phyloP scores from a whole-genome alignment of 2,797 vertebrate genomes.

The Fistularia commersonii region DNA sequence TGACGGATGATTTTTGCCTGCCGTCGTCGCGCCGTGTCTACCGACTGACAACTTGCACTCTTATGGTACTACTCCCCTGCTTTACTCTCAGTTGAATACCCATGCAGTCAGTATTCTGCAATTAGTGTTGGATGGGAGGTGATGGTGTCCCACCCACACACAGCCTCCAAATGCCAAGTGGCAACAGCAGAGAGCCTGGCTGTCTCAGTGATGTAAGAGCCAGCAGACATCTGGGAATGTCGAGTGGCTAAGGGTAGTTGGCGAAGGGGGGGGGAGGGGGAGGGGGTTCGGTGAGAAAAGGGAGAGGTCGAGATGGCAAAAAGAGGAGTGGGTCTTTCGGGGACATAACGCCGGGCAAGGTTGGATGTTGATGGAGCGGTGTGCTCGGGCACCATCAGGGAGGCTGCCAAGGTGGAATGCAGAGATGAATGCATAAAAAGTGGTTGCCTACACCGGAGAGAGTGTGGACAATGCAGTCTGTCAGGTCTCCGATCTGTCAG shows the following conservation, averaged over 20 bases:
- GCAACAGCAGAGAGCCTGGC: conserved; percentile 43
- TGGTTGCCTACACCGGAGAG: conserved; percentile 16
- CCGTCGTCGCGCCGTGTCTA: background rate
- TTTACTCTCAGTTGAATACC: conserved; percentile 21
- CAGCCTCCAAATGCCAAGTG: conserved; percentile 57
- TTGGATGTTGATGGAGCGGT: conserved; percentile 26
- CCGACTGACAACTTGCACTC: background rate
- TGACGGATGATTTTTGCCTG: no score
- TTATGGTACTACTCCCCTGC: conserved; percentile 1
- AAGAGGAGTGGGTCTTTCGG: background rate
- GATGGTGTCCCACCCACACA: conserved; percentile 35
- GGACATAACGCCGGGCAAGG: conserved; percentile 23
- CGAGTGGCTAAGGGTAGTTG: conserved; percentile 22
- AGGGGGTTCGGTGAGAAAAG: background rate
- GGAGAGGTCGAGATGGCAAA: background rate
- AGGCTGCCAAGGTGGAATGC: conserved; percentile 8
- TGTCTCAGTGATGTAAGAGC: conserved; percentile 46
- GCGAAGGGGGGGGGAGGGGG: conserved; percentile 2
- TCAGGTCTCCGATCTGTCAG: conserved; percentile 63
- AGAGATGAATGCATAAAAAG: conserved; percentile 31
- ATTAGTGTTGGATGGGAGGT: conserved; percentile 42
- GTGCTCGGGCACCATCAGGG: background rate
- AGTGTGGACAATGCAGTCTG: conserved; percentile 55
- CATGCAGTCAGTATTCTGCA: conserved; percentile 28
- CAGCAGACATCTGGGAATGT: conserved; percentile 58